Conservation (phyloP, 2,113 vertebrate genomes). For the Montifringilla adamsi region DNA sequence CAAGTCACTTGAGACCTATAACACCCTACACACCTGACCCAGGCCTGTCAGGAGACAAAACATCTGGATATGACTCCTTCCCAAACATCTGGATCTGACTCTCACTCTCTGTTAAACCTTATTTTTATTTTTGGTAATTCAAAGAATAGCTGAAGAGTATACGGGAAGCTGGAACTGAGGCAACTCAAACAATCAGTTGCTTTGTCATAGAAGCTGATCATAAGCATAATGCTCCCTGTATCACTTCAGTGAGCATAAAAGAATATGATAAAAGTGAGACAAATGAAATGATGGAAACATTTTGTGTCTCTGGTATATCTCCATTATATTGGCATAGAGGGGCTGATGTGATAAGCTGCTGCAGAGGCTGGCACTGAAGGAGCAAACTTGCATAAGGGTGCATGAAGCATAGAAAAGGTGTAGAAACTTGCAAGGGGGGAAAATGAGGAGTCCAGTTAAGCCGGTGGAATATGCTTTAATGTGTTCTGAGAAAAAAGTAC, state of each 20-base stretch:
- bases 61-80: background rate
- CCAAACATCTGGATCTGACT: background rate
- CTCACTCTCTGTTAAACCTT: background rate
- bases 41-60: background rate
- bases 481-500: background rate
- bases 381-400: rapidly evolving
- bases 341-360: background rate
- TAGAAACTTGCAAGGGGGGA: rapidly evolving
- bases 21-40: background rate
- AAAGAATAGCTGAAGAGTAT: background rate
- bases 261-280: background rate
- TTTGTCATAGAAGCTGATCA: background rate
- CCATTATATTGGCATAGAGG: background rate
- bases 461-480: background rate
- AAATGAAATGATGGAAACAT: background rate
- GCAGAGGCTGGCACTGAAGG: background rate
- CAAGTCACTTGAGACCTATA: background rate
- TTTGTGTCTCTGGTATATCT: background rate
- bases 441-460: background rate
- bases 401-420: background rate
- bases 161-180: background rate
- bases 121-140: background rate
- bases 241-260: background rate
- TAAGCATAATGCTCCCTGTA: background rate
- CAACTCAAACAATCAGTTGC: background rate